Percentiles rank a stretch among this genome's conserved stretches.
Evolutionary conservation across 2,888 invertebrate genomes (phyloP).

Genomic region (Drosophila mercatorum): DNA sequence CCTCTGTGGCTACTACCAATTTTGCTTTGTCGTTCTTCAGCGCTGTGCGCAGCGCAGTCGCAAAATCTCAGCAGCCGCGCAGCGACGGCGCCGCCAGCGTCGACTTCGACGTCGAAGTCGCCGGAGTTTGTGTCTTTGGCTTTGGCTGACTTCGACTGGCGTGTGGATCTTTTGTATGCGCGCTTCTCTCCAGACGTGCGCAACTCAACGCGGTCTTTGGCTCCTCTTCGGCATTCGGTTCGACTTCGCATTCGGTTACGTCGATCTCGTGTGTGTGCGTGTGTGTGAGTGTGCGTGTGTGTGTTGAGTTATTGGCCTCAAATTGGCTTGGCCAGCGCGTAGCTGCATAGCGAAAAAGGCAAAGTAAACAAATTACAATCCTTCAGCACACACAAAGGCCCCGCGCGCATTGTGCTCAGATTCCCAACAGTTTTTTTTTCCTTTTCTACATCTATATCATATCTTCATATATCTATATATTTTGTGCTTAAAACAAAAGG

Average conservation of each 20-base stretch:
- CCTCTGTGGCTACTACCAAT: conserved; percentile 51
- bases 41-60: conserved; percentile 44
- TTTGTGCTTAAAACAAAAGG: conserved; percentile 49
- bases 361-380: conserved; percentile 36
- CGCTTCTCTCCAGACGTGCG: conserved; percentile 75
- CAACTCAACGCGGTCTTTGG: conserved; percentile 74
- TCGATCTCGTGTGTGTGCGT: conserved; percentile 24
- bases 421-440: conserved; percentile 3
- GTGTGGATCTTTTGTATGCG: conserved; percentile 78
- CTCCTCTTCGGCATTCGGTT: conserved; percentile 48
- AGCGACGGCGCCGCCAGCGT: conserved; percentile 27
- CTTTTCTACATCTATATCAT: conserved; percentile 7
- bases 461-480: conserved; percentile 5
- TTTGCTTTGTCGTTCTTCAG: conserved; percentile 60
- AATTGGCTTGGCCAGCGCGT: conserved; percentile 47
- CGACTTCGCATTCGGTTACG: conserved; percentile 47
- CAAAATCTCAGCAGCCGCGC: conserved; percentile 62
- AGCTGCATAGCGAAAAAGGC: conserved; percentile 19
- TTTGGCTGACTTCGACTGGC: conserved; percentile 59
- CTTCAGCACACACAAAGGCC: conserved; percentile 22
- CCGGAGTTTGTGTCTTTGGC: conserved; percentile 56
- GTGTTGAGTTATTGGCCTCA: conserved; percentile 55
- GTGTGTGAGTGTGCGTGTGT: conserved; percentile 22
- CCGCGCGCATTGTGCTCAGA: conserved; percentile 8
- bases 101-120: conserved; percentile 11